Evolutionary conservation across 2,888 invertebrate species (phyloP), one percentile per base, ranked within the genome.

Genomic region (Patella pellucida): DNA sequence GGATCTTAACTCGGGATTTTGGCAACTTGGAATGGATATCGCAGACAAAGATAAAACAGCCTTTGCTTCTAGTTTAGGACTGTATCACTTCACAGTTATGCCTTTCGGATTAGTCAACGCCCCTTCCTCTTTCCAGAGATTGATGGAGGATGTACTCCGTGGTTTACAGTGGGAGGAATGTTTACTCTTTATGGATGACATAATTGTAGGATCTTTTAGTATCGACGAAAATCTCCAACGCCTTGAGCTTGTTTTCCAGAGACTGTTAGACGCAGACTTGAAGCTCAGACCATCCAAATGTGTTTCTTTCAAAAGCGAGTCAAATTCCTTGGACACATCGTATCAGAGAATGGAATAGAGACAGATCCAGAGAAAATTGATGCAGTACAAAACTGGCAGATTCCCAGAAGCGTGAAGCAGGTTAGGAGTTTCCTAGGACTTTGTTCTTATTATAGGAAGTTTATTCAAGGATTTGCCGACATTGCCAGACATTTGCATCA

Each of bases 41-140:
- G 54, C 15, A 12, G 54, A 12, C 54, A 15, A 54, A n/a, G n/a
- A n/a, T 54, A 54, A 54, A 54, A 54, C 54, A 54, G 54, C 54
- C 54, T 54, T 54, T 54, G n/a, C 54, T 16, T 15, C 54, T 15
- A 54, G 15, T 15, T 54, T 16, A 16, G 54, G 54, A 16, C 15
- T 54, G 54, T 54, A 16, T 19, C 2, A 31, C 23, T 51, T 41
- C 19, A 52, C 50, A 56, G 41, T 73, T 68, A 77, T 82, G 78
- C 79, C 82, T 11, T 83, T 83, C 68, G 82, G 82, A 19, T 62
- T 83, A 19, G 52, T 62, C 7, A 82, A 82, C 62, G 82, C 80
- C 16, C 83, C 82, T 16, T 76, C 77, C 14, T 82, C 83, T 11
- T 83, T 84, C 68, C 75, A 83, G 71, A 54, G 84, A 69, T 56